Evolutionary conservation across 1,140 invertebrate genomes (phyloP), one percentile per base, ranked within the genome.

Genomic region (Caerostris extrusa): DNA sequence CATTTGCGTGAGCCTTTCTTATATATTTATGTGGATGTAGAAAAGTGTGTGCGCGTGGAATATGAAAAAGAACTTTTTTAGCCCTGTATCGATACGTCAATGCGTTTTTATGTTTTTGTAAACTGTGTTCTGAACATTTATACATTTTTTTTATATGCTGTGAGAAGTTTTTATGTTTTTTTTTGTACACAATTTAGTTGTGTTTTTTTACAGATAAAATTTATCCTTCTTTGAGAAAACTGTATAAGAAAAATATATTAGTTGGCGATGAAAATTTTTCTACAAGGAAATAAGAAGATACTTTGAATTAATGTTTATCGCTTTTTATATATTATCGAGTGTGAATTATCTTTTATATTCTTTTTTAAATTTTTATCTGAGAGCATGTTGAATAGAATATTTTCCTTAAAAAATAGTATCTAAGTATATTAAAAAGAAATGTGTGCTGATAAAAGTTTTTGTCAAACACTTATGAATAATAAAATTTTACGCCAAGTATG

Each of bases 51-150:
- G 85, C 64, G 58, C 19, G 58, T 87, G 85, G 58, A 60, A 53
- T 60, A 34, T 14, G 34, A 61, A 61, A 61, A 61, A 53, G 50
- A 7, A 50, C 71, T 34, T 53, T 10, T 34, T 12, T 64, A 34
- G 34, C 60, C 34, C 8, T 64, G 14, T 58, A 87, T 87, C 85
- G 50, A 87, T 87, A 87, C 64, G 64, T 87, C 85, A 87, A 57
- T n/a, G 34, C 71, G 71, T 77, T 77, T 77, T 77, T 77, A 87
- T 87, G 64, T 87, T 61, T 87, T 87, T 34, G 34, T 67, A 57
- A 60, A 57, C 58, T 61, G 17, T 19, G 50, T 60, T 34, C 10
- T 83, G 53, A 34, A 67, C 17, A 64, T 53, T 34, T 87, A 87
- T 87, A 61, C 64, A 61, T 60, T 64, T 14, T 60, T 19, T 61